A percentile compares a stretch with the other conserved stretches of the same genome.
These are phyloP conservation scores for Gambusia yucatana DNA, from an alignment of 2,797 vertebrate genomes.

Conservation along the genomic window DNA sequence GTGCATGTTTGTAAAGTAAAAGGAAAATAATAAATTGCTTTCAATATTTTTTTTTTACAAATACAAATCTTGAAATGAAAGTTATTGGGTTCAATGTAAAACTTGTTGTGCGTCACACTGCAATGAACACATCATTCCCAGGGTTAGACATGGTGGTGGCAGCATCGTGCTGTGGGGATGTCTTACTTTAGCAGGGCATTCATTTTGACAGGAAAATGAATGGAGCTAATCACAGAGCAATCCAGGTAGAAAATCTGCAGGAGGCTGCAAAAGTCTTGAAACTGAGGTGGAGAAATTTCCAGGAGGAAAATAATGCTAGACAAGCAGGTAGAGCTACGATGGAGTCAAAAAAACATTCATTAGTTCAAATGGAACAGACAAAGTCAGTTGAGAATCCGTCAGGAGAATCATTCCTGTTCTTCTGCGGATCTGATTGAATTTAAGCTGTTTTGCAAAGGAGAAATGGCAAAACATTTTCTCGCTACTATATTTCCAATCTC, in stretches of 20 bases:
- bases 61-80: neutral
- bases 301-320: neutral
- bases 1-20: neutral
- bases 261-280: neutral
- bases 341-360: neutral
- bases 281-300: neutral
- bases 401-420: neutral
- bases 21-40: neutral
- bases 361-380: neutral
- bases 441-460: neutral
- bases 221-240: neutral
- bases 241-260: neutral
- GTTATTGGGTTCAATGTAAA: neutral
- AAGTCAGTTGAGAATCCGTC: neutral
- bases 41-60: neutral
- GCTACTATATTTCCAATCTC: slow-evolving; percentile 7
- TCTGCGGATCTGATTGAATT: neutral
- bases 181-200: neutral
- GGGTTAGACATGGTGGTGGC: neutral
- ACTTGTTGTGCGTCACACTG: neutral
- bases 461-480: neutral
- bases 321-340: neutral
- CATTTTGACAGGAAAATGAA: neutral
- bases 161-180: neutral
- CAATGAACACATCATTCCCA: neutral